These are phyloP conservation scores for Diceros bicornis DNA, from an alignment of 2,797 vertebrate species.

Conservation along the genomic window DNA sequence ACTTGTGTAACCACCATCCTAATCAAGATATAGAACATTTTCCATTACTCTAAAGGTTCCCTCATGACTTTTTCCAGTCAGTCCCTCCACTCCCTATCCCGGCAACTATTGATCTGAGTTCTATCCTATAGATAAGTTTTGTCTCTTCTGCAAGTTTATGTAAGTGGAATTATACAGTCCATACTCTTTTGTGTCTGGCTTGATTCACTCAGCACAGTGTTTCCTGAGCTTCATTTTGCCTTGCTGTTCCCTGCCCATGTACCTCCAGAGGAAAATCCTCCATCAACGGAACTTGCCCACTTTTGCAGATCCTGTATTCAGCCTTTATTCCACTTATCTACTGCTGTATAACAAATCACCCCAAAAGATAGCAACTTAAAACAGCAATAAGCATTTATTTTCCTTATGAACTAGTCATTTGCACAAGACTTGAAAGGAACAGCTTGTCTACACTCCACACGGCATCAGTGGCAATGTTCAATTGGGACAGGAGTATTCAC, in stretches of 20 bases:
- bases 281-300: background rate
- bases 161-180: background rate
- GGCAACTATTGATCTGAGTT: background rate
- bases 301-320: background rate
- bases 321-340: background rate
- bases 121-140: background rate
- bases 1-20: background rate
- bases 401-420: background rate
- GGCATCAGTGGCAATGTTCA: background rate
- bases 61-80: background rate
- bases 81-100: background rate
- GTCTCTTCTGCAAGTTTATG: background rate
- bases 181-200: background rate
- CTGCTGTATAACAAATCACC: background rate
- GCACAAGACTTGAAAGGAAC: background rate
- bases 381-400: background rate
- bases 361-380: background rate
- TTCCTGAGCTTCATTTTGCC: background rate
- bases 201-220: background rate
- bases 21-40: background rate
- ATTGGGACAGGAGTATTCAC: background rate
- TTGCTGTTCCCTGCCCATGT: background rate
- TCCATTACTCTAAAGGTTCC: background rate
- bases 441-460: background rate
- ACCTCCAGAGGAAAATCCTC: background rate